Base-by-base conservation (phyloP, 2,888 invertebrate species). In the Chalcis sispes region DNA sequence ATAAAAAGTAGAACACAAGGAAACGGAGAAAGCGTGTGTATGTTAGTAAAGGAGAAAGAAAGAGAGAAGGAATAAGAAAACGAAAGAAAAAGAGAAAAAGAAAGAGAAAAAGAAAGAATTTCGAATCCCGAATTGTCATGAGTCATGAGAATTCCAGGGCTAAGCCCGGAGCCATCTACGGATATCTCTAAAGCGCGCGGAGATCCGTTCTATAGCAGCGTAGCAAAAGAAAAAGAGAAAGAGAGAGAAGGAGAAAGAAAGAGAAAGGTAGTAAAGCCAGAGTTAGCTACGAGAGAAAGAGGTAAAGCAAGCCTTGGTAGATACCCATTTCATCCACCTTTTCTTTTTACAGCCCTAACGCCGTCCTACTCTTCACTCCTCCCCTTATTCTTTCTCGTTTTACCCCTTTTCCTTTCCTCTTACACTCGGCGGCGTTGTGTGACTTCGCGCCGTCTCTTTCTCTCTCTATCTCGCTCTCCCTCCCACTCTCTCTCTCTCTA, bases 81-180 rank as follows among this genome's bases (percentile, higher is more conserved):
- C 2, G 42, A 23, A n/a, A 25, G 20, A 20, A 7, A 64, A 23
- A 46, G 32, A 29, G 27, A 72, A 56, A 54, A 20, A 46, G 27
- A 23, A 32, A 48, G 20, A 40, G 36, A 48, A 13, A 18, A 27
- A 50, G 18, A 29, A 23, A 59, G 48, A 64, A 46, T 54, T 5
- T 23, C 18, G 56, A 69, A 62, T 67, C 66, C 58, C 67, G 66
- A 75, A 77, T 79, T 77, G 77, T 73, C 79, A 78, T 79, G 79
- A 80, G 62, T 80, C 80, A 80, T 78, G 80, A 80, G 78, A 78
- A 79, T 72, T 72, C 72, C 40, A 18, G 25, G 71, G 25, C 66
- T 67, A 62, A 76, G 72, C 59, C 61, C 48, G 25, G 56, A 74
- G 62, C 67, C 62, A 78, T 77, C 76, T 75, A 72, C 71, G 72